A percentile compares a stretch with the other conserved stretches of the same genome.
These are phyloP conservation scores for Microctonus hyperodae DNA, from an alignment of 2,888 invertebrate genomes.

Conservation along the genomic window DNA sequence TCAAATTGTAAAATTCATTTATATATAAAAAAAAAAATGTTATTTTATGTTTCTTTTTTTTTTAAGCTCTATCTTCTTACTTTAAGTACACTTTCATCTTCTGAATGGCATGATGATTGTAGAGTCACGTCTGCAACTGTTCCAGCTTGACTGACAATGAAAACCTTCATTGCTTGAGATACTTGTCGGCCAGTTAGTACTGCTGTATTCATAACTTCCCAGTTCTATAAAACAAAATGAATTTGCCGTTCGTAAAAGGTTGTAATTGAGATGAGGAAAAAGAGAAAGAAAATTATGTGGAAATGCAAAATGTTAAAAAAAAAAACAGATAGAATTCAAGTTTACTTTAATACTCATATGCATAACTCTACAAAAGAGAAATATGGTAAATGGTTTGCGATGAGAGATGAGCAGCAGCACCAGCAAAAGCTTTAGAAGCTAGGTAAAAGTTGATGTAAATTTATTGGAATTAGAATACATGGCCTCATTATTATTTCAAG, in stretches of 20 bases:
- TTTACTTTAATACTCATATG: slow-evolving; percentile 18
- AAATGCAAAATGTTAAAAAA: no score
- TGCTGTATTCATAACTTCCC: slow-evolving; percentile 95
- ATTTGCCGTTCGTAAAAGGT: background rate
- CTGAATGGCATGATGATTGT: slow-evolving; percentile 93
- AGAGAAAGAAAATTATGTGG: slow-evolving; percentile 17
- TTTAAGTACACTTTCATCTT: slow-evolving; percentile 95
- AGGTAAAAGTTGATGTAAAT: slow-evolving; percentile 22
- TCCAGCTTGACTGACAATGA: slow-evolving; percentile 93
- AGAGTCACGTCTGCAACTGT: slow-evolving; percentile 94
- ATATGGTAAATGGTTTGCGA: slow-evolving; percentile 24
- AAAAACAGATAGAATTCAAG: slow-evolving; percentile 3
- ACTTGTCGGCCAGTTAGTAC: slow-evolving; percentile 93
- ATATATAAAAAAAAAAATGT: background rate
- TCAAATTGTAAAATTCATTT: background rate
- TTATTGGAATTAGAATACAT: slow-evolving; percentile 21
- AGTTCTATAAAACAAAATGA: slow-evolving; percentile 74
- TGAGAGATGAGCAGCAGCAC: slow-evolving; percentile 14
- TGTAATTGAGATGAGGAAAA: background rate
- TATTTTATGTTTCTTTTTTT: background rate
- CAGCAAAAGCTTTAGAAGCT: slow-evolving; percentile 3
- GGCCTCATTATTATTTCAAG: slow-evolving; percentile 4
- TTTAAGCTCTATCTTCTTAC: slow-evolving; percentile 66
- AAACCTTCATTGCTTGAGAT: slow-evolving; percentile 93
- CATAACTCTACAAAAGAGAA: background rate